Conservation (phyloP, 2,888 invertebrate genomes). For the Ennomos erosarius region DNA sequence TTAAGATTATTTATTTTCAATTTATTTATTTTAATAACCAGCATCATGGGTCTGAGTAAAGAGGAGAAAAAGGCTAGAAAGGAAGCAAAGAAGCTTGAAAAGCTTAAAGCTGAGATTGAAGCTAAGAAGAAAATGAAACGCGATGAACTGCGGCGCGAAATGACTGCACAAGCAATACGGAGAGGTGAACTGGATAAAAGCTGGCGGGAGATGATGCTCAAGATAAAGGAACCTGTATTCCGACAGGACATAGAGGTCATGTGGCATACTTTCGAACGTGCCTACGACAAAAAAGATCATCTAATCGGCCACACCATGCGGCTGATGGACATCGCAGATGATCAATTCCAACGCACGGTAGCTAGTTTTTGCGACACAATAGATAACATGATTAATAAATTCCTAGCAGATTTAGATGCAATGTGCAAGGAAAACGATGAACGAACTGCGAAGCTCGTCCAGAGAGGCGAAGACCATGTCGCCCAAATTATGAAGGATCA, state of each 20-base stretch:
- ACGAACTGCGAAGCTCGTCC: conserved; percentile 57
- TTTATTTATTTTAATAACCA: conserved; percentile 18
- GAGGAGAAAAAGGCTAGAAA: conserved; percentile 72
- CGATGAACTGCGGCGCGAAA: conserved; percentile 66
- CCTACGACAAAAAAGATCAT: conserved; percentile 85
- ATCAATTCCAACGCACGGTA: conserved; percentile 87
- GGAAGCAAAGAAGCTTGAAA: conserved; percentile 67
- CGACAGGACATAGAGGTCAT: conserved; percentile 70
- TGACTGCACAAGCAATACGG: conserved; percentile 60
- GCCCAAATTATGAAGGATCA: conserved; percentile 59
- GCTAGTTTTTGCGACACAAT: conserved; percentile 87
- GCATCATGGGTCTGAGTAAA: conserved; percentile 62
- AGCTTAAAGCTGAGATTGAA: conserved; percentile 59
- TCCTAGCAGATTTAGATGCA: conserved; percentile 64
- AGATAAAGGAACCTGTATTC: conserved; percentile 74
- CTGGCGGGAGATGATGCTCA: conserved; percentile 71
- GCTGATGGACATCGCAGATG: conserved; percentile 86
- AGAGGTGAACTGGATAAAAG: conserved; percentile 64
- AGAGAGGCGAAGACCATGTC: conserved; percentile 58
- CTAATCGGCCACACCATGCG: conserved; percentile 83
- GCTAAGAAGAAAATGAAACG: conserved; percentile 59
- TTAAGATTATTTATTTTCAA: conserved; percentile 25
- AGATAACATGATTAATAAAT: conserved; percentile 84
- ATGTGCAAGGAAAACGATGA: conserved; percentile 62
- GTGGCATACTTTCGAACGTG: conserved; percentile 82